Percentiles rank a stretch among this genome's conserved stretches.
Conservation (phyloP, 2,113 vertebrate genomes). For the Elgaria multicarinata region DNA sequence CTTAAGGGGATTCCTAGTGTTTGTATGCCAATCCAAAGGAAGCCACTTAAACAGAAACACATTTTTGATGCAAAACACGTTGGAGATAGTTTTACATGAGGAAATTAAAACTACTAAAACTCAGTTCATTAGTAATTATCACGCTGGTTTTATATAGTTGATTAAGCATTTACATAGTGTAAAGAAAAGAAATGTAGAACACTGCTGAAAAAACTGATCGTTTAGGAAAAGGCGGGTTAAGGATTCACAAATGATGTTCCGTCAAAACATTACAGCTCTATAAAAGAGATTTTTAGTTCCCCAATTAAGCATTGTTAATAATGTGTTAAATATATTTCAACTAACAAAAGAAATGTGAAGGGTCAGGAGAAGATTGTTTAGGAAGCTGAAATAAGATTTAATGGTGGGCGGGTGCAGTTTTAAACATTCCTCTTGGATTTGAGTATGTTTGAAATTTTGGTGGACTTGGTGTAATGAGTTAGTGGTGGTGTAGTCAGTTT, state of each 20-base stretch:
- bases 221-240: neutral
- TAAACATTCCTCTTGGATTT: neutral
- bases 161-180: constrained; percentile 14
- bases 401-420: neutral
- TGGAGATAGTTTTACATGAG: constrained; percentile 11
- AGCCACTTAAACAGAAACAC: constrained; percentile 42
- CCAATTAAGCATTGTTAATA: neutral
- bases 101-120: neutral
- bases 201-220: neutral
- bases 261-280: neutral
- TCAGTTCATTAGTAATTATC: constrained; percentile 11
- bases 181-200: neutral
- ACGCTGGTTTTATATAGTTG: neutral
- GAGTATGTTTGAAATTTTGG: neutral
- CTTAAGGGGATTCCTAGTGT: constrained; percentile 43
- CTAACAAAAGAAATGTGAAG: neutral
- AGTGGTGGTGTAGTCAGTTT: neutral
- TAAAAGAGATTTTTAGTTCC: neutral
- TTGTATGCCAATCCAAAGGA: constrained; percentile 38
- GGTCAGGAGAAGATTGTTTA: neutral
- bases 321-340: neutral
- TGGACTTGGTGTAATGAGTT: neutral
- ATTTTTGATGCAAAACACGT: neutral
- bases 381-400: neutral
- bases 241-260: neutral